Percentiles rank a stretch among this genome's conserved stretches.
These are phyloP conservation scores for Physella acuta DNA, from an alignment of 1,140 invertebrate species.

Conservation along the genomic window DNA sequence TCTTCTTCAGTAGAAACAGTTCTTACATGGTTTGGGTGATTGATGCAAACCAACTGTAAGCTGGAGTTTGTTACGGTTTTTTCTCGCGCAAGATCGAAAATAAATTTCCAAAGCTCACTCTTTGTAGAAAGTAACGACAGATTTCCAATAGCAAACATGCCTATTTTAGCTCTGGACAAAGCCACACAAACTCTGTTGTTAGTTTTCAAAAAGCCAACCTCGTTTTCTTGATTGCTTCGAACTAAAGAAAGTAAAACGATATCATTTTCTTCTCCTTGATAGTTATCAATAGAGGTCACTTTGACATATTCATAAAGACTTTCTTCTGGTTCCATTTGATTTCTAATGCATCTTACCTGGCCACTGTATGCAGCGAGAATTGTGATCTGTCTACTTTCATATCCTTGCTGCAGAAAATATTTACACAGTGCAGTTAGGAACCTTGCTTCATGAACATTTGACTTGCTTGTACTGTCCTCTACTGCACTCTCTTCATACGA, in stretches of 20 bases:
- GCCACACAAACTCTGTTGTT: conserved; percentile 81
- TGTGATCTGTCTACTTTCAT: conserved; percentile 51
- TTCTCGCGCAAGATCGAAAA: conserved; percentile 9
- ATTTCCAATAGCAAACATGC: conserved; percentile 72
- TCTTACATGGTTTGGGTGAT: conserved; percentile 20
- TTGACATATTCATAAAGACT: conserved; percentile 38
- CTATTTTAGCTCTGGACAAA: conserved; percentile 77
- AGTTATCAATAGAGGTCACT: conserved; percentile 75
- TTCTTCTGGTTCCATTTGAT: conserved; percentile 15
- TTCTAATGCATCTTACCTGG: conserved; percentile 50
- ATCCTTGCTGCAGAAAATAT: conserved; percentile 56
- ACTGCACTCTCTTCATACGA: conserved; percentile 38
- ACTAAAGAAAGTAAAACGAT: conserved; percentile 83
- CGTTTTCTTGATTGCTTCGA: conserved; percentile 67
- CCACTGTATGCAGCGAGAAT: conserved; percentile 57
- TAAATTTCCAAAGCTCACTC: conserved; percentile 26
- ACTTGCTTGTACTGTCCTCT: conserved; percentile 49
- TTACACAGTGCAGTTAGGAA: conserved; percentile 46
- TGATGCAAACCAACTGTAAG: conserved; percentile 24
- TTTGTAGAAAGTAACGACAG: conserved; percentile 56
- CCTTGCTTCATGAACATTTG: conserved; percentile 52
- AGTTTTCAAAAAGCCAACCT: conserved; percentile 76
- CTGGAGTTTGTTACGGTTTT: conserved; percentile 8
- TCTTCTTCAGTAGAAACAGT: conserved; percentile 12
- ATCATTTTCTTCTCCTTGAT: conserved; percentile 76